phyloP scores from a whole-genome alignment of 2,113 vertebrate species.

The Aix galericulata region DNA sequence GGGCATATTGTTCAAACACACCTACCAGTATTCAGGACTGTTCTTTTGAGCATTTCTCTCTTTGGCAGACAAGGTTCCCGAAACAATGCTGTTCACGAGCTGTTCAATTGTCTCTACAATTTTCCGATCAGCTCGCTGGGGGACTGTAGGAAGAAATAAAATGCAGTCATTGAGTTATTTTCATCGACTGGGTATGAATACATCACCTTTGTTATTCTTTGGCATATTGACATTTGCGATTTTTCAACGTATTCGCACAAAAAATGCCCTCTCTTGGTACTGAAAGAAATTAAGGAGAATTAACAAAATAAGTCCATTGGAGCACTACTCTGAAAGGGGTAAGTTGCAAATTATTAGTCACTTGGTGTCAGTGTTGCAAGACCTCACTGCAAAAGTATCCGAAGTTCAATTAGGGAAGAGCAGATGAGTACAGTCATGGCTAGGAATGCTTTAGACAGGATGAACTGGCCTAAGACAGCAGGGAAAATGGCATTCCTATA shows the following conservation, averaged over 20 bases:
- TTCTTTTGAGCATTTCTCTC: constrained; percentile 61
- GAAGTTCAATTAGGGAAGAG: background rate
- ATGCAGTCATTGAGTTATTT: background rate
- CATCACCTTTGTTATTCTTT: background rate
- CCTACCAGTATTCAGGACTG: constrained; percentile 78
- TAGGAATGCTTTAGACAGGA: background rate
- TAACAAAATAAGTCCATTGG: background rate
- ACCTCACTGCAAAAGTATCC: background rate
- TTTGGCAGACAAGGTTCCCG: constrained; percentile 68
- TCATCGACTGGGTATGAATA: too few species aligned
- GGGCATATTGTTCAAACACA: background rate
- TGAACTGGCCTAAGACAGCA: background rate
- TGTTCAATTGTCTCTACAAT: constrained; percentile 73
- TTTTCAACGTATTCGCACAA: background rate
- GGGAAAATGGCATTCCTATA: background rate
- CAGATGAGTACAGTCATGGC: background rate
- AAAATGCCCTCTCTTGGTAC: background rate
- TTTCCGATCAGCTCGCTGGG: constrained; percentile 69
- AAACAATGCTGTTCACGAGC: constrained; percentile 59
- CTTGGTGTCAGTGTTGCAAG: background rate
- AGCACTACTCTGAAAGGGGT: background rate
- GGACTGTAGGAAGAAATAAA: constrained; percentile 24
- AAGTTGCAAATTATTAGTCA: background rate
- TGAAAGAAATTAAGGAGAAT: background rate
- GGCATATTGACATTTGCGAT: background rate